A percentile compares a stretch with the other conserved stretches of the same genome.
These are phyloP conservation scores for Pseudanteris insignis DNA, from an alignment of 2,888 invertebrate genomes.

Conservation along the genomic window DNA sequence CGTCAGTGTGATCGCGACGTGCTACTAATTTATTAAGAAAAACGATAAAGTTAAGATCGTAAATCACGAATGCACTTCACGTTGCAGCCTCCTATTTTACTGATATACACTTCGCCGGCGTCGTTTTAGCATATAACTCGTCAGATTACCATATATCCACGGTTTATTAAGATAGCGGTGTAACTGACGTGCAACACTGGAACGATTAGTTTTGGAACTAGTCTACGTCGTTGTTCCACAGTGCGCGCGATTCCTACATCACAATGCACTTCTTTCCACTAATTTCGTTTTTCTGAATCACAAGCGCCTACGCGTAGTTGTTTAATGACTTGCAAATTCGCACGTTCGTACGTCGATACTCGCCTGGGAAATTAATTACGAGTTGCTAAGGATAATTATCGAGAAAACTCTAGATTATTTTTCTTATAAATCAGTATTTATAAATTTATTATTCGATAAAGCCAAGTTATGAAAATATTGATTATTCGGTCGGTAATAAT, in stretches of 20 bases:
- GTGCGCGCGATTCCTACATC: too few species aligned
- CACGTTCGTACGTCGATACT: slow-evolving; percentile 8
- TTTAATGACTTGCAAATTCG: slow-evolving; percentile 1
- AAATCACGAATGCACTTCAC: slow-evolving; percentile 42
- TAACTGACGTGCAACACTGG: slow-evolving; percentile 35
- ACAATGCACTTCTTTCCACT: too few species aligned
- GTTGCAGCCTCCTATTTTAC: slow-evolving; percentile 44
- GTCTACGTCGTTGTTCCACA: too few species aligned
- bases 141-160: slow-evolving; percentile 51
- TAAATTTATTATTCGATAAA: too few species aligned
- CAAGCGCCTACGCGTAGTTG: too few species aligned
- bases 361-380: slow-evolving; percentile 16
- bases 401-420: too few species aligned
- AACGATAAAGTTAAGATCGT: slow-evolving; percentile 49
- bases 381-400: slow-evolving; percentile 15
- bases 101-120: slow-evolving; percentile 48
- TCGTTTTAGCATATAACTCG: slow-evolving; percentile 50
- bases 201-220: slow-evolving; percentile 34
- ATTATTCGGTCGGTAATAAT: too few species aligned
- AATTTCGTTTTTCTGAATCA: too few species aligned
- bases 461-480: too few species aligned
- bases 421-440: too few species aligned
- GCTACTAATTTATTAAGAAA: slow-evolving; percentile 49
- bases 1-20: slow-evolving; percentile 26
- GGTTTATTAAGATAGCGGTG: slow-evolving; percentile 57